These are phyloP conservation scores for Cremastinae sp. DNA, from an alignment of 2,888 invertebrate species.

Conservation along the genomic window DNA sequence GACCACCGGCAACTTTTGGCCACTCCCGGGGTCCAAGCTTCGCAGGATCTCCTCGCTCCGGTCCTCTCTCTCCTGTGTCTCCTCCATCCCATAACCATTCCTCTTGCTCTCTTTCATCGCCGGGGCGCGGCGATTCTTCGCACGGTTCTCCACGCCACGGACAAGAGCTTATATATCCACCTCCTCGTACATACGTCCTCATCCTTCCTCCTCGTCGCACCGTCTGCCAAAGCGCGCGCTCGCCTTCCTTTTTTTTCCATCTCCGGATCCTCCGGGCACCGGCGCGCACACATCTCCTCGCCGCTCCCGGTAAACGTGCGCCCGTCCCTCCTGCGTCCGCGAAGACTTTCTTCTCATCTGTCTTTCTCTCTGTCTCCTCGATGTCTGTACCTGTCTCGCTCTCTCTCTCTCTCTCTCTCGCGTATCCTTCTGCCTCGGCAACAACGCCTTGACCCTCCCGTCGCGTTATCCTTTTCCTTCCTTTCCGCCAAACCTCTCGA, in stretches of 20 bases:
- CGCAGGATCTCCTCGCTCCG: slow-evolving; percentile 14
- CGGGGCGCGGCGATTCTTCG: slow-evolving; percentile 58
- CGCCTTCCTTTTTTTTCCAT: background rate
- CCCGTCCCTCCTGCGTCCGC: no score
- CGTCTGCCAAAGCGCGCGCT: slow-evolving; percentile 27
- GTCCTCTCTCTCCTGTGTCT: slow-evolving; percentile 46
- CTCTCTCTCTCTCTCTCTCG: background rate
- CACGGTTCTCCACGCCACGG: slow-evolving; percentile 50
- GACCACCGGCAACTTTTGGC: slow-evolving; percentile 66
- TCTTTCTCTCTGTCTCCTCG: no score
- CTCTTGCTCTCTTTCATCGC: slow-evolving; percentile 60
- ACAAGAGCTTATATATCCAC: slow-evolving; percentile 20
- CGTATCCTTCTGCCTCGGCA: no score
- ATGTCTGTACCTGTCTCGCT: no score
- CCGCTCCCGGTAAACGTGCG: no score
- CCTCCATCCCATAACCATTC: slow-evolving; percentile 13
- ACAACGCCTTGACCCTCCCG: no score
- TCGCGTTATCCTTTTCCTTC: no score
- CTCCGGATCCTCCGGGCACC: background rate
- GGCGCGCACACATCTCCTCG: background rate
- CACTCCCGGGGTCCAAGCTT: slow-evolving; percentile 53
- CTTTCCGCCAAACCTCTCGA: no score
- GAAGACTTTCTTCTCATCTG: no score
- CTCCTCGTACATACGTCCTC: slow-evolving; percentile 30
- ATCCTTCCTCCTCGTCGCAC: slow-evolving; percentile 48